Percentiles rank a stretch among this genome's conserved stretches.
Evolutionary conservation across 2,113 vertebrate genomes (phyloP).

Genomic region (Microtus ochrogaster): DNA sequence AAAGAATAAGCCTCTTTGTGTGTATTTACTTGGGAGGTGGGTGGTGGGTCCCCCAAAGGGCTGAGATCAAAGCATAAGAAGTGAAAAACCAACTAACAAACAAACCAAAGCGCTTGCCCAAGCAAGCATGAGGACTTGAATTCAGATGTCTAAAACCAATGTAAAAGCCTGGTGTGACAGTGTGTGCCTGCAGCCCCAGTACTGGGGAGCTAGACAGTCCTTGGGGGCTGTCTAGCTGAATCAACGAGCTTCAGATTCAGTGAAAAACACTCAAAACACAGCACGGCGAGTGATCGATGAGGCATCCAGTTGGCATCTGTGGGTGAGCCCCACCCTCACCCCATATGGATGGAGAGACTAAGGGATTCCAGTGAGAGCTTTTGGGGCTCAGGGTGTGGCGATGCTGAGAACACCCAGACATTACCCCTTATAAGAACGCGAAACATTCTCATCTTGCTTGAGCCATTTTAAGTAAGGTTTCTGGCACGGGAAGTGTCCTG

Average conservation of each 20-base stretch:
- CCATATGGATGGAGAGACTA: background rate
- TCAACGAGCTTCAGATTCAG: background rate
- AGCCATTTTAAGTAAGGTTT: background rate
- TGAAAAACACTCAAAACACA: background rate
- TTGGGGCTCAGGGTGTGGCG: background rate
- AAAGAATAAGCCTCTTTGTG: too few species aligned
- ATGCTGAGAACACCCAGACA: background rate
- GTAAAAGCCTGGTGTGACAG: background rate
- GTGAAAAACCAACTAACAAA: too few species aligned
- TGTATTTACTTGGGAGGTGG: too few species aligned
- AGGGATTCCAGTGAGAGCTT: background rate
- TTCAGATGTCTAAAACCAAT: background rate
- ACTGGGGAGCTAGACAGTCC: background rate
- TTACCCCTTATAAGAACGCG: background rate
- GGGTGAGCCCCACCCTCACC: too few species aligned
- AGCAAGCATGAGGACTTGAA: background rate
- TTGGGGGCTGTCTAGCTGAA: background rate
- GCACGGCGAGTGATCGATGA: too few species aligned
- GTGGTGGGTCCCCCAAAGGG: too few species aligned
- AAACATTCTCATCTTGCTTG: background rate
- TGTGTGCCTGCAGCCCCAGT: background rate
- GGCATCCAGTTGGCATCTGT: background rate
- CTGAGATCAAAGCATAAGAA: too few species aligned
- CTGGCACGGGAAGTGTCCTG: background rate
- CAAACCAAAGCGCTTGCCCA: background rate